phyloP scores from a whole-genome alignment of 1,140 invertebrate genomes.

The Ceratoteleas bidentatus region DNA sequence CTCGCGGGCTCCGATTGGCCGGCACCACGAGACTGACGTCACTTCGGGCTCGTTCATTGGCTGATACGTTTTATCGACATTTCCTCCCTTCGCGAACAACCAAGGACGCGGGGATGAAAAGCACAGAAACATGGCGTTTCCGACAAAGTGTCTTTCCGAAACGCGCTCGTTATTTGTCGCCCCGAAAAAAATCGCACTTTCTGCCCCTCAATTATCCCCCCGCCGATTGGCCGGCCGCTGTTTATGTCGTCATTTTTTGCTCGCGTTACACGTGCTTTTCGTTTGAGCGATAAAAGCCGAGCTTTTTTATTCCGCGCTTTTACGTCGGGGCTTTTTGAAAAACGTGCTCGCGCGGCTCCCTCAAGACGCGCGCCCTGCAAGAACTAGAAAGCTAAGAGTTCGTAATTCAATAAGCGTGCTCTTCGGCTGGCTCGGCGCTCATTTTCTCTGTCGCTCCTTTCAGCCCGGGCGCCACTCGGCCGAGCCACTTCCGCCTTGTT shows the following conservation, averaged over 20 bases:
- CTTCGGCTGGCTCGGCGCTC: slow-evolving; percentile 69
- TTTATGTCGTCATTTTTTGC: no score
- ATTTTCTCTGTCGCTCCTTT: slow-evolving; percentile 55
- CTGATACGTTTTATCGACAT: slow-evolving; percentile 80
- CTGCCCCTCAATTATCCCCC: no score
- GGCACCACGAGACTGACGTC: slow-evolving; percentile 76
- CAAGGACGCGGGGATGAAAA: slow-evolving; percentile 63
- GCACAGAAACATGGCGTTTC: slow-evolving; percentile 72
- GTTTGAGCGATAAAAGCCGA: slow-evolving; percentile 66
- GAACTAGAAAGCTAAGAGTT: slow-evolving; percentile 81
- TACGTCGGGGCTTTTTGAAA: slow-evolving; percentile 73
- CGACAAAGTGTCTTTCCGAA: slow-evolving; percentile 62
- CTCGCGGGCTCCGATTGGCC: slow-evolving; percentile 75
- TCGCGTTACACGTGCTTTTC: slow-evolving; percentile 4
- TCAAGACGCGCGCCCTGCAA: slow-evolving; percentile 76
- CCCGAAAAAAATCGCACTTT: slow-evolving; percentile 2
- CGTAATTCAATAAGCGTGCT: slow-evolving; percentile 79
- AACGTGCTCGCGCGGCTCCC: slow-evolving; percentile 75
- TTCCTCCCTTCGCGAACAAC: slow-evolving; percentile 70
- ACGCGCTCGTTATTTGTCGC: slow-evolving; percentile 44
- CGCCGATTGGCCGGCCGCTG: no score
- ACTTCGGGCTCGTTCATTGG: slow-evolving; percentile 77
- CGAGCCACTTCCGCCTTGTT: slow-evolving; percentile 59
- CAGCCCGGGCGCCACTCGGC: slow-evolving; percentile 60
- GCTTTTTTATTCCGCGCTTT: slow-evolving; percentile 72